phyloP scores from a whole-genome alignment of 2,113 vertebrate genomes.

The Mormoops blainvillei region DNA sequence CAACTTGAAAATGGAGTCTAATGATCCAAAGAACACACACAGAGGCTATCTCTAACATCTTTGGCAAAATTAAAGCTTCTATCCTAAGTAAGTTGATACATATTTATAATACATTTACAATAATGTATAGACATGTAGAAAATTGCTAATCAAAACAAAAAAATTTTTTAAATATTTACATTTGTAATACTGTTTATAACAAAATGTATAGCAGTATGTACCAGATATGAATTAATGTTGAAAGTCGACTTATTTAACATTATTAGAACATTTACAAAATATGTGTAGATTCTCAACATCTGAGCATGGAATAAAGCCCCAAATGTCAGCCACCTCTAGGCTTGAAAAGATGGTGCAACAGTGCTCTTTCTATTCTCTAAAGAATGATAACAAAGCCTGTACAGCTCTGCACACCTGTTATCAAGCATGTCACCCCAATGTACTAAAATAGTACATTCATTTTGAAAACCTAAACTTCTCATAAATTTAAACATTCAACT shows the following conservation, averaged over 20 bases:
- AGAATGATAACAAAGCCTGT: neutral
- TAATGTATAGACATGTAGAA: neutral
- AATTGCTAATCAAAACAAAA: neutral
- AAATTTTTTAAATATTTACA: neutral
- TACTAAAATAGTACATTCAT: neutral
- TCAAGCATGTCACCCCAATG: too few relatives aligned
- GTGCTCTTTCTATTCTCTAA: neutral
- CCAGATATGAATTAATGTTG: neutral
- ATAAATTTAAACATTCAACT: neutral
- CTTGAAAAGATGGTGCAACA: neutral
- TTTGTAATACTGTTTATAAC: neutral
- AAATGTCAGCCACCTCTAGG: neutral
- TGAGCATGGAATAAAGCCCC: neutral
- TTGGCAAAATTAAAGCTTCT: neutral
- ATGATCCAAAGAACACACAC: neutral
- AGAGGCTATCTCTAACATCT: neutral
- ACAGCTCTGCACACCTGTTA: neutral
- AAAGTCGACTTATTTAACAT: neutral
- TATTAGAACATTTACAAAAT: neutral
- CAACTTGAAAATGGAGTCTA: neutral
- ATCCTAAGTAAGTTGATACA: neutral
- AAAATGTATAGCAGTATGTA: neutral
- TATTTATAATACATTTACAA: neutral
- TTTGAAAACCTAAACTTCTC: neutral
- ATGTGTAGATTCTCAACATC: neutral